These are phyloP conservation scores for Escarpia spicata DNA, from an alignment of 2,888 invertebrate genomes.

Conservation along the genomic window DNA sequence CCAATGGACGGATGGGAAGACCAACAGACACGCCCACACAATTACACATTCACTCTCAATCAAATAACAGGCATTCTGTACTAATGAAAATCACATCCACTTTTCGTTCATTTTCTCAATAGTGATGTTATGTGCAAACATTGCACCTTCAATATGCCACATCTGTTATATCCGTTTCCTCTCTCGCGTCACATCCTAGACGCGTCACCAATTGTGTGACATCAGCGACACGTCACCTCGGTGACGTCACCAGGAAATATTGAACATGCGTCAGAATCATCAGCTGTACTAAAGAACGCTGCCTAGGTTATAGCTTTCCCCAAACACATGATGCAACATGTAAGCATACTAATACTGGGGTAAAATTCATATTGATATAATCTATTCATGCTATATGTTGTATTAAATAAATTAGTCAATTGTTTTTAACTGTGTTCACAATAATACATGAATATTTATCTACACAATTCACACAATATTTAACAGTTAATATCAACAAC, in stretches of 20 bases:
- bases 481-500: background rate
- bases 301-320: background rate
- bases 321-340: background rate
- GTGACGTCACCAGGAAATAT: background rate
- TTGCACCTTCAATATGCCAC: background rate
- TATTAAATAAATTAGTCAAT: background rate
- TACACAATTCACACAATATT: background rate
- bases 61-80: background rate
- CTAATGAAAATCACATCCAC: background rate
- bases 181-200: background rate
- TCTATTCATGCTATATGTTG: background rate
- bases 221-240: background rate
- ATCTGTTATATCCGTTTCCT: background rate
- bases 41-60: background rate
- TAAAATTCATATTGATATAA: background rate
- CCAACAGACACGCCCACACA: background rate
- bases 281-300: background rate
- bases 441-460: background rate
- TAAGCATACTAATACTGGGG: background rate
- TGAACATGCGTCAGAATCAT: background rate
- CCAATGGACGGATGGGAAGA: no score
- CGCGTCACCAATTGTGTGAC: background rate
- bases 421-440: background rate
- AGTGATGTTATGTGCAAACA: background rate
- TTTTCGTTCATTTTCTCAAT: background rate